phyloP scores from a whole-genome alignment of 2,888 invertebrate species.

The Alviniconcha strummeri region DNA sequence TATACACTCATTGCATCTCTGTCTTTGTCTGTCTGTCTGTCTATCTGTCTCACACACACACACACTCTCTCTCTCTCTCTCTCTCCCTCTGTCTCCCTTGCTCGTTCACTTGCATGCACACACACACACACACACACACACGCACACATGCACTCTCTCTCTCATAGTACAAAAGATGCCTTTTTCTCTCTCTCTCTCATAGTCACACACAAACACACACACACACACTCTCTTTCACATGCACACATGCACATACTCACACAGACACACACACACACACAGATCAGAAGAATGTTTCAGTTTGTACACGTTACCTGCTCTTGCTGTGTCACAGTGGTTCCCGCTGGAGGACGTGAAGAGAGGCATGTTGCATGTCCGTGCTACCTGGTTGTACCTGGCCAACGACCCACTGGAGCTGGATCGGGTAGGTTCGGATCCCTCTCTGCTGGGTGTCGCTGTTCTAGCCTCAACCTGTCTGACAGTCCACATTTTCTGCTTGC shows the following conservation, averaged over 20 bases:
- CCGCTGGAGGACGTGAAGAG: conserved; percentile 96
- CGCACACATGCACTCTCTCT: no score
- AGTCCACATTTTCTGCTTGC: no score
- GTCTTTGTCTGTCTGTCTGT: background rate
- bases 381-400: conserved; percentile 91
- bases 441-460: background rate
- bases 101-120: no score
- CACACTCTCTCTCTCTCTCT: background rate
- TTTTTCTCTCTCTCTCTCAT: no score
- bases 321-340: conserved; percentile 83
- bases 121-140: no score
- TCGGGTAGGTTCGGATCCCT: conserved; percentile 77
- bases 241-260: no score
- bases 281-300: background rate
- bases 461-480: no score
- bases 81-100: background rate
- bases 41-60: background rate
- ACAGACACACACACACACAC: background rate
- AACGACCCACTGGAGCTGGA: conserved; percentile 83
- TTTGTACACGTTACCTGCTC: background rate
- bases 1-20: no score
- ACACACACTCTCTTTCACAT: no score
- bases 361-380: conserved; percentile 91
- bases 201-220: no score
- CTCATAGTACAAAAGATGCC: no score